These are phyloP conservation scores for Otus sunia DNA, from an alignment of 2,113 vertebrate species.

Conservation along the genomic window DNA sequence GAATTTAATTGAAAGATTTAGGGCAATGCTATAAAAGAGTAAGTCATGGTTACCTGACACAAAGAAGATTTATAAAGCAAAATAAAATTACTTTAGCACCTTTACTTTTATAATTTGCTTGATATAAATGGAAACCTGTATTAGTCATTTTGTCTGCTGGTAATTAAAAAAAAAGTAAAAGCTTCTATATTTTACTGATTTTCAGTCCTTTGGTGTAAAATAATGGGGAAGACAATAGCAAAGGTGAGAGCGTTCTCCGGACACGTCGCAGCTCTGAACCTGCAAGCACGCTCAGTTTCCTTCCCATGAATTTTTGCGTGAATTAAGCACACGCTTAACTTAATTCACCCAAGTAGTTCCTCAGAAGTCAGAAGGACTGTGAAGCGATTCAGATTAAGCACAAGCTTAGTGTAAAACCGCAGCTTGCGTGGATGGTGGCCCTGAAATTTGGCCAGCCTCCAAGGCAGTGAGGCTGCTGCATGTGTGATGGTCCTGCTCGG, in stretches of 20 bases:
- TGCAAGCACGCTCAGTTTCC: not conserved
- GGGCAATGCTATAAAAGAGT: not conserved
- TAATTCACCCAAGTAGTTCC: not conserved
- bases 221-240: not conserved
- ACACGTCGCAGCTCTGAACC: not conserved
- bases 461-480: not conserved
- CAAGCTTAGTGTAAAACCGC: not conserved
- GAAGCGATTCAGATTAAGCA: not conserved
- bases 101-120: not conserved
- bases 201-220: not conserved
- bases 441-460: not conserved
- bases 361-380: not conserved
- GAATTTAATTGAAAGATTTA: conserved; percentile 60
- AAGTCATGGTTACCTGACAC: not conserved
- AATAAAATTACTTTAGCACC: conserved; percentile 32
- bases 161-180: not conserved
- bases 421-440: not conserved
- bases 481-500: not conserved
- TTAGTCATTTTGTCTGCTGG: not conserved
- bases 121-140: not conserved
- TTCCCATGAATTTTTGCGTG: not conserved
- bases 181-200: not conserved
- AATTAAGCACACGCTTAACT: not conserved
- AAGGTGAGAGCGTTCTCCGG: not conserved
- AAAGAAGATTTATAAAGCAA: conserved; percentile 24